These are phyloP conservation scores for Acanthisitta chloris DNA, from an alignment of 2,113 vertebrate genomes.

Conservation along the genomic window DNA sequence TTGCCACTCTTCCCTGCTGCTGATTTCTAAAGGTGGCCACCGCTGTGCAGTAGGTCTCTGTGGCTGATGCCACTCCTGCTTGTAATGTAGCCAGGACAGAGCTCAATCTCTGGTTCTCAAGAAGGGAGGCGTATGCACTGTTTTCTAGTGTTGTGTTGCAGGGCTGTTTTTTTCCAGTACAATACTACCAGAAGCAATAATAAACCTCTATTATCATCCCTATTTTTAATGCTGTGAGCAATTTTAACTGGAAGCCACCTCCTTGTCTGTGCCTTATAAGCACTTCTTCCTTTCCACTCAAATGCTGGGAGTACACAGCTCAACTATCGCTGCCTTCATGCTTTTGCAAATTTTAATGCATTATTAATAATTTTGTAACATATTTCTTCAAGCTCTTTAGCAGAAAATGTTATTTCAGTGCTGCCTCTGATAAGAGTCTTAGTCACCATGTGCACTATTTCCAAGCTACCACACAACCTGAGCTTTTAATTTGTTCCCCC, in stretches of 20 bases:
- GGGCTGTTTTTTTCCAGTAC: neutral
- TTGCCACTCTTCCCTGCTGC: fast-evolving
- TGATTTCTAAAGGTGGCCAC: neutral
- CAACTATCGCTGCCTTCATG: conserved; percentile 42
- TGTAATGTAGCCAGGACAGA: neutral
- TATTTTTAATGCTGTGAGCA: neutral
- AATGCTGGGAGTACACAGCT: neutral
- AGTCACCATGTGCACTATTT: conserved; percentile 50
- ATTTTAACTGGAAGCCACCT: neutral
- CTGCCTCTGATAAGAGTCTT: conserved; percentile 56
- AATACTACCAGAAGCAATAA: neutral
- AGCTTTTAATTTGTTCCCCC: conserved; percentile 59
- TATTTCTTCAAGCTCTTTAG: conserved; percentile 62
- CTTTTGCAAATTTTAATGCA: conserved; percentile 62
- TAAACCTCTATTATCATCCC: neutral
- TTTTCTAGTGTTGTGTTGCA: neutral
- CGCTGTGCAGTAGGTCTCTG: neutral
- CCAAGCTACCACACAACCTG: conserved; percentile 45
- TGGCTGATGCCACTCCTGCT: neutral
- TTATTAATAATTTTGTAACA: conserved; percentile 69
- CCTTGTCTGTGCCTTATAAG: neutral
- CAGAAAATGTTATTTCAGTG: conserved; percentile 59
- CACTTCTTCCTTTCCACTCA: conserved; percentile 22
- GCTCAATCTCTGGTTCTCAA: neutral
- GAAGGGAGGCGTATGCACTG: fast-evolving